phyloP scores from a whole-genome alignment of 2,113 vertebrate species.

The Mus spicilegus region DNA sequence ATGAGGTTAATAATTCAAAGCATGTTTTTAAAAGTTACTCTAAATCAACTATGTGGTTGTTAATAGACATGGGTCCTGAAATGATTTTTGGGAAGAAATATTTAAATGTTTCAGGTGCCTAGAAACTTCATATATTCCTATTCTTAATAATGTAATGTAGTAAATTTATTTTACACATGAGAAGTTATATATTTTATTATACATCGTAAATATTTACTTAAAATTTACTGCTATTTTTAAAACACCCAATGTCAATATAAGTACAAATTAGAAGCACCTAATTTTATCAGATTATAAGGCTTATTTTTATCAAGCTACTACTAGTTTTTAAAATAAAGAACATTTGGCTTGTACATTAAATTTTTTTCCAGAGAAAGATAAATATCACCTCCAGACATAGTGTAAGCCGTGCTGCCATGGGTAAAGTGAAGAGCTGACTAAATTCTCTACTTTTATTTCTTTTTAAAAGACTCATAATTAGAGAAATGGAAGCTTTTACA shows the following conservation, averaged over 20 bases:
- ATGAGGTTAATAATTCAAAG: slow-evolving; percentile 41
- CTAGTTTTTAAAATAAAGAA: slow-evolving; percentile 33
- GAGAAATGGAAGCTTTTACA: slow-evolving; percentile 32
- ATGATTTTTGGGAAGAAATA: slow-evolving; percentile 53
- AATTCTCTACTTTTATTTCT: slow-evolving; percentile 9
- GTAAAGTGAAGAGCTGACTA: not conserved
- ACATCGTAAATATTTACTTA: not conserved
- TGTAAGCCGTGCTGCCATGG: not conserved
- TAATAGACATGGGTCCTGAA: not conserved
- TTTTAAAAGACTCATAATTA: not conserved
- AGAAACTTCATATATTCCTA: not conserved
- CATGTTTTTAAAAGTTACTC: slow-evolving; percentile 8
- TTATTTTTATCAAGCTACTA: slow-evolving; percentile 43
- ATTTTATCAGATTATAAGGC: slow-evolving; percentile 19
- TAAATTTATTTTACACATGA: slow-evolving; percentile 46
- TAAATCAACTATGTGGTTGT: not conserved
- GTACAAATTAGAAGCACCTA: not conserved
- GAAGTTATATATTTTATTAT: slow-evolving; percentile 54
- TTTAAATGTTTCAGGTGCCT: slow-evolving; percentile 32
- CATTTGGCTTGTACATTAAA: slow-evolving; percentile 27
- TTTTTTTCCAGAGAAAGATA: slow-evolving; percentile 6
- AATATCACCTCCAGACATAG: not conserved
- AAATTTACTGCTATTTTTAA: slow-evolving; percentile 4
- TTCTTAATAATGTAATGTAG: slow-evolving; percentile 2
- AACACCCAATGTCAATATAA: slow-evolving; percentile 19